Evolutionary conservation across 1,140 invertebrate species (phyloP).

Genomic region (Telenomus remus): DNA sequence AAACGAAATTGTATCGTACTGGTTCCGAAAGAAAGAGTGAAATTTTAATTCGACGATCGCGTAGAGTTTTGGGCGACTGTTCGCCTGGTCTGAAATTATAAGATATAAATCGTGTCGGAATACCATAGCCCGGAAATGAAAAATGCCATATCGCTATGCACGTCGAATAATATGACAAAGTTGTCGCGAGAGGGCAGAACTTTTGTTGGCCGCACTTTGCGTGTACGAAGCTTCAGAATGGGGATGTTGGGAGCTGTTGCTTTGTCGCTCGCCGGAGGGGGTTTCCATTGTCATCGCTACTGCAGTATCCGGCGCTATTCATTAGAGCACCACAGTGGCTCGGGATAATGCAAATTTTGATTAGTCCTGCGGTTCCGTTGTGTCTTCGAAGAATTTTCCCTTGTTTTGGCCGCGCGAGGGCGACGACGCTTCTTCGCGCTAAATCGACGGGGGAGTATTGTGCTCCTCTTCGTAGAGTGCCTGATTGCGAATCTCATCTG

Average conservation of each 20-base stretch:
- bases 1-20: too few species aligned
- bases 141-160: conserved; percentile 51
- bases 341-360: conserved; percentile 64
- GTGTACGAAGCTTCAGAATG: conserved; percentile 37
- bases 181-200: conserved; percentile 55
- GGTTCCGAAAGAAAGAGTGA: too few species aligned
- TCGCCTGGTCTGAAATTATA: conserved; percentile 13
- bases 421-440: conserved; percentile 45
- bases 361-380: conserved; percentile 62
- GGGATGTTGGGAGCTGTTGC: conserved; percentile 50
- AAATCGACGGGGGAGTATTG: conserved; percentile 40
- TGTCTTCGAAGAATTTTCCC: conserved; percentile 57
- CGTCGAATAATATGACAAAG: conserved; percentile 53
- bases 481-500: conserved; percentile 38
- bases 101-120: conserved; percentile 40
- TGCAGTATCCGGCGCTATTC: conserved; percentile 60
- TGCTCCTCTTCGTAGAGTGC: conserved; percentile 3
- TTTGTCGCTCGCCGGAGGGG: conserved; percentile 54
- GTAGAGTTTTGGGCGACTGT: conserved; percentile 18
- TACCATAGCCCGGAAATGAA: conserved; percentile 33
- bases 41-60: conserved; percentile 13
- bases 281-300: conserved; percentile 55
- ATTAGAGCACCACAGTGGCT: conserved; percentile 57
- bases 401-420: conserved; percentile 32
- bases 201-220: conserved; percentile 59